These are phyloP conservation scores for Eupsilia transversa DNA, from an alignment of 2,888 invertebrate species.

Conservation along the genomic window DNA sequence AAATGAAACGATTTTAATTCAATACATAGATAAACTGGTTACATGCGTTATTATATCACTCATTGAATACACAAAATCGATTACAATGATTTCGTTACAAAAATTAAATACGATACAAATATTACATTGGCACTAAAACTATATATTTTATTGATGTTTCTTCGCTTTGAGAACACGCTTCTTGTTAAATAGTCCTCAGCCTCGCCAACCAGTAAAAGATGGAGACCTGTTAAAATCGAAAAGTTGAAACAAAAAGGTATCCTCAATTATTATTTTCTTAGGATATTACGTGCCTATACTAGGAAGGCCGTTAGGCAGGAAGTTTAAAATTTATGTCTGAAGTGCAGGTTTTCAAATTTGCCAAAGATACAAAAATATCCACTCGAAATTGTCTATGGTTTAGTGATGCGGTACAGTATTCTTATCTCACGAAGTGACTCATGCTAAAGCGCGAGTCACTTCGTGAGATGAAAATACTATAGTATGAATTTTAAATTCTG, in stretches of 20 bases:
- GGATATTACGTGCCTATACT: neutral
- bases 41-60: constrained; percentile 57
- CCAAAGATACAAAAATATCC: neutral
- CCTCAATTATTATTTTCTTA: neutral
- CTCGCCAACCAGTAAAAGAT: constrained; percentile 88
- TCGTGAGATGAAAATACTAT: too few species aligned
- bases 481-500: neutral
- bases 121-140: constrained; percentile 40
- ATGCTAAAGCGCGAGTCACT: too few species aligned
- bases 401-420: neutral
- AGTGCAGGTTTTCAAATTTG: neutral
- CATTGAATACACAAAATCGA: constrained; percentile 50
- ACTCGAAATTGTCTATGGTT: neutral
- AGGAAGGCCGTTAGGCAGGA: neutral
- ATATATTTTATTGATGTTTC: constrained; percentile 56
- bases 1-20: constrained; percentile 11
- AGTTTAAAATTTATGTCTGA: neutral
- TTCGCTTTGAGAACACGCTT: constrained; percentile 68
- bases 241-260: neutral
- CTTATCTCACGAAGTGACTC: too few species aligned
- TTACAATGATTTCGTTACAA: constrained; percentile 57
- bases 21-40: constrained; percentile 23
- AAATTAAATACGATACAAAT: constrained; percentile 46
- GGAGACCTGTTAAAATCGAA: constrained; percentile 79
- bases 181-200: constrained; percentile 78